A percentile compares a stretch with the other conserved stretches of the same genome.
phyloP scores from a whole-genome alignment of 2,797 vertebrate species.

The Aplochiton taeniatus region DNA sequence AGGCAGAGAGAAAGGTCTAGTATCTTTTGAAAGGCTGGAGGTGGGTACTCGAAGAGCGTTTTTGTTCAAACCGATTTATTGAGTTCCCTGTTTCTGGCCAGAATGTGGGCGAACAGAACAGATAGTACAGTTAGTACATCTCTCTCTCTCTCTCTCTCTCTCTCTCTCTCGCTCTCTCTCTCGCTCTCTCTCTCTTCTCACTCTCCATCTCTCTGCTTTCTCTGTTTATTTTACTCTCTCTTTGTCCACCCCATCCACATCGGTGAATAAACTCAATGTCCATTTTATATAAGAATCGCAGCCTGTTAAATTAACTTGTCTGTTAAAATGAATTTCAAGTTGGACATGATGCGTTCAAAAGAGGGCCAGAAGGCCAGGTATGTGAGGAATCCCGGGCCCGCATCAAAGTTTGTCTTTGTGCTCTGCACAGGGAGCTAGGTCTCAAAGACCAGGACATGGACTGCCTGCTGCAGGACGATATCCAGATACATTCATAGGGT shows the following conservation, averaged over 20 bases:
- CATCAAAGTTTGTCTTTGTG: conserved; percentile 34
- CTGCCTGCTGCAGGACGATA: no score
- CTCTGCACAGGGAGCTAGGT: conserved; percentile 26
- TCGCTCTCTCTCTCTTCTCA: conserved; percentile 9
- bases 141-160: conserved; percentile 16
- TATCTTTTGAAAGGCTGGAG: no score
- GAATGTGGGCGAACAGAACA: conserved; percentile 20
- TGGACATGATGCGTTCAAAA: conserved; percentile 51
- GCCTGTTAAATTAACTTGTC: conserved; percentile 68
- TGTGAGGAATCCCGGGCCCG: conserved; percentile 57
- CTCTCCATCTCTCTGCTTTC: conserved; percentile 13
- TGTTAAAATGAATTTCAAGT: conserved; percentile 57
- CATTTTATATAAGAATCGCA: conserved; percentile 50
- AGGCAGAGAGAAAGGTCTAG: no score
- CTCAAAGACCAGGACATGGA: background rate
- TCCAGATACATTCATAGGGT: no score
- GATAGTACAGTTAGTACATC: conserved; percentile 23
- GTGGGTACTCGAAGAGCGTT: no score
- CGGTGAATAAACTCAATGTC: conserved; percentile 62
- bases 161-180: conserved; percentile 3
- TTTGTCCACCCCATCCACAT: conserved; percentile 41
- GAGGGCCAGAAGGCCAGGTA: conserved; percentile 45
- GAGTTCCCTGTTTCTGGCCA: conserved; percentile 28
- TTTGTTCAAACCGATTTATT: conserved; percentile 54
- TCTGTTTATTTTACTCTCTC: background rate